These are phyloP conservation scores for Rhinolophus ferrumequinum DNA, from an alignment of 2,113 vertebrate genomes.

Conservation along the genomic window DNA sequence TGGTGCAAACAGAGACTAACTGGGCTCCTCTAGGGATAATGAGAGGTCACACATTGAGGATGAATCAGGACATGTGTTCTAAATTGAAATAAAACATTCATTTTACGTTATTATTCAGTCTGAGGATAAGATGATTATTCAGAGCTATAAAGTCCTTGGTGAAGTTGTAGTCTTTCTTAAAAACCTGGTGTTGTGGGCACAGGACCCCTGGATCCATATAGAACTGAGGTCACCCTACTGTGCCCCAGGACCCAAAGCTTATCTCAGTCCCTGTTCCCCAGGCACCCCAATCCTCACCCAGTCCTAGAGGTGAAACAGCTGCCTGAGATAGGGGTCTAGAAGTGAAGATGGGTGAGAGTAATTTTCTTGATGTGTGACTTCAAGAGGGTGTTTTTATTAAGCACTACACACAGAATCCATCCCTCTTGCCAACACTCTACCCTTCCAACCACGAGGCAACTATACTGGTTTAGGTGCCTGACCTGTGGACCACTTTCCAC, in stretches of 20 bases:
- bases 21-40: background rate
- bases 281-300: fast-evolving
- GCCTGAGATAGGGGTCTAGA: too few relatives aligned
- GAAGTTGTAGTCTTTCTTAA: slow-evolving; percentile 14
- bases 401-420: fast-evolving
- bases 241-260: background rate
- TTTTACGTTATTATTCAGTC: background rate
- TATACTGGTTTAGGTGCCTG: background rate
- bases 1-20: background rate
- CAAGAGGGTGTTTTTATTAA: background rate
- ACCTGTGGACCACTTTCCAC: background rate
- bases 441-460: background rate
- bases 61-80: background rate
- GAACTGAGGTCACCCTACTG: background rate
- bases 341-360: background rate
- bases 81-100: slow-evolving; percentile 11
- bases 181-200: background rate
- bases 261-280: background rate
- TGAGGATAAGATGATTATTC: background rate
- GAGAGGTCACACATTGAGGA: background rate
- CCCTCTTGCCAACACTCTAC: too few relatives aligned
- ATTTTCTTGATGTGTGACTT: background rate
- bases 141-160: background rate
- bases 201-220: background rate
- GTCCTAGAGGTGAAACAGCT: background rate